Conservation (phyloP, 2,113 vertebrate species). For the Alaudala cheleensis region DNA sequence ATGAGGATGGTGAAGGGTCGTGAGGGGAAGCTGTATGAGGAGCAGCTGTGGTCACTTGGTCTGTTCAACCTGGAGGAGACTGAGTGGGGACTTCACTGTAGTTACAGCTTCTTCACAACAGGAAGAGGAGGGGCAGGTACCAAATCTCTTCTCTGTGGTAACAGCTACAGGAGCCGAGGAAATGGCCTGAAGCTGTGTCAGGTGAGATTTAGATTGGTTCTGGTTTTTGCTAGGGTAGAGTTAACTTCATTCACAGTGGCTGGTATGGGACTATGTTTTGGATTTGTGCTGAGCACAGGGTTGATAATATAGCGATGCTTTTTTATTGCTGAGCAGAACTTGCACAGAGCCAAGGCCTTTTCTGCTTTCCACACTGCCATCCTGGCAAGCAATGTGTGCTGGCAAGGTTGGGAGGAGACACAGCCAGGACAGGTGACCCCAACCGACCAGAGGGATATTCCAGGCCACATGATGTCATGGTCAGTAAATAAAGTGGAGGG, state of each 20-base stretch:
- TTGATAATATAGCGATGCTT: not conserved
- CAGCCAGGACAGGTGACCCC: not conserved
- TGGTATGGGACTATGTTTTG: not conserved
- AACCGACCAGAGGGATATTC: not conserved
- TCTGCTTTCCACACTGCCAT: not conserved
- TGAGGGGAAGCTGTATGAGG: not conserved
- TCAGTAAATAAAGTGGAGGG: not conserved
- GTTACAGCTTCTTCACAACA: not conserved
- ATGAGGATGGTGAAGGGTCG: accelerated
- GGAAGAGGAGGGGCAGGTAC: not conserved
- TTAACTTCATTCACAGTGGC: not conserved
- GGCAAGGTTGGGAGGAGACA: not conserved
- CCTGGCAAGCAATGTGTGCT: not conserved
- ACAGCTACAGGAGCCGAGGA: accelerated
- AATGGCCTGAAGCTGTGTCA: not conserved
- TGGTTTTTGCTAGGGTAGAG: not conserved
- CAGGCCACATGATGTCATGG: not conserved
- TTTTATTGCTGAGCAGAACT: not conserved
- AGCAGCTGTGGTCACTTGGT: not conserved
- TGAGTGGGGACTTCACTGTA: not conserved
- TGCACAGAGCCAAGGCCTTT: not conserved
- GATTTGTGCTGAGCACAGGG: not conserved
- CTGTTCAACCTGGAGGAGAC: not conserved
- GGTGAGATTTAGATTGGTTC: not conserved
- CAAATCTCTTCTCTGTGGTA: not conserved